Evolutionary conservation across 2,113 vertebrate genomes (phyloP).

Genomic region (Stomatorhinus ivindoensis): DNA sequence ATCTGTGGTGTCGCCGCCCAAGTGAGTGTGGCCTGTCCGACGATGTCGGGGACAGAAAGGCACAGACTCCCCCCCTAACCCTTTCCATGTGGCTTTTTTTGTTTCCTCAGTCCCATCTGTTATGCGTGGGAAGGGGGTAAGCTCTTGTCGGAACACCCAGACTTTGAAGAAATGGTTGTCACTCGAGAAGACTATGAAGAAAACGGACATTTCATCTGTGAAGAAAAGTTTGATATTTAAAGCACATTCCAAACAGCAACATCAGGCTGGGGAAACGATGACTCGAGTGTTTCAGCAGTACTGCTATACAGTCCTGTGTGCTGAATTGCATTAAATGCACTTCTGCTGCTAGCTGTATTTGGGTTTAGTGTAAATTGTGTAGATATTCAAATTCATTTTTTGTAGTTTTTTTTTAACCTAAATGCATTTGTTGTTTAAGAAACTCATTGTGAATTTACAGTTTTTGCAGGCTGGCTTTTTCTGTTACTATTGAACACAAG

Average conservation of each 20-base stretch:
- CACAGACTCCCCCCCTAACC: no score
- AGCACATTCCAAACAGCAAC: not conserved
- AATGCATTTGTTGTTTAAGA: not conserved
- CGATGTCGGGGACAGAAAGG: not conserved
- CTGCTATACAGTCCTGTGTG: not conserved
- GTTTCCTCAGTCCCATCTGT: slow-evolving; percentile 74
- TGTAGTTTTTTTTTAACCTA: not conserved
- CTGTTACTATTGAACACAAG: not conserved
- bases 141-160: slow-evolving; percentile 83
- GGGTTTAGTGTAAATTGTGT: not conserved
- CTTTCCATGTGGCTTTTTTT: slow-evolving; percentile 12
- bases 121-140: slow-evolving; percentile 95
- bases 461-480: not conserved
- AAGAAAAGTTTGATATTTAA: slow-evolving; percentile 96
- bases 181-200: slow-evolving; percentile 96
- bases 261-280: not conserved
- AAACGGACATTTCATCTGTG: slow-evolving; percentile 87
- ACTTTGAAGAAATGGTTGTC: slow-evolving; percentile 94
- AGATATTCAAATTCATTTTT: not conserved
- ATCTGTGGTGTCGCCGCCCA: slow-evolving; percentile 75
- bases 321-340: not conserved
- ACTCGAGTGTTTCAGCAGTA: not conserved
- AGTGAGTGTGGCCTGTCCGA: slow-evolving; percentile 62
- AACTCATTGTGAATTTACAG: not conserved
- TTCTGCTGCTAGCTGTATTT: not conserved